phyloP scores from a whole-genome alignment of 2,797 vertebrate genomes.

The Amblyraja radiata region DNA sequence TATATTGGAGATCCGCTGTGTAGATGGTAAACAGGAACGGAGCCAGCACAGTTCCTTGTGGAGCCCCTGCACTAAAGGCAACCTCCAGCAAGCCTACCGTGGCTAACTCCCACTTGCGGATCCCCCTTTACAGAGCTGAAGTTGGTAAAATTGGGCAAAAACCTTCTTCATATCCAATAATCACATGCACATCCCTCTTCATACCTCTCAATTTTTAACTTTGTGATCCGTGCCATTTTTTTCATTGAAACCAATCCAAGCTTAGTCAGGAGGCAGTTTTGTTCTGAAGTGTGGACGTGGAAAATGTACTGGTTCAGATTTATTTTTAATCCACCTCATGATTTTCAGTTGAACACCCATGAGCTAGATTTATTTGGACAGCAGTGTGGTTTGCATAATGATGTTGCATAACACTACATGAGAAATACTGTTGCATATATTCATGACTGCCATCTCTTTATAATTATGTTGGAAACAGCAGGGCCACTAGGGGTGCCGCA shows the following conservation, averaged over 20 bases:
- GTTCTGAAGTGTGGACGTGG: background rate
- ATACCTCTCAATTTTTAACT: background rate
- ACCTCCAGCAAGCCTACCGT: background rate
- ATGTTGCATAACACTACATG: background rate
- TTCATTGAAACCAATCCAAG: background rate
- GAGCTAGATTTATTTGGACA: background rate
- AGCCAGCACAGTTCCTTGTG: no score
- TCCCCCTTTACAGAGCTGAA: background rate
- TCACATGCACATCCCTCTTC: background rate
- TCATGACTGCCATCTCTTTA: background rate
- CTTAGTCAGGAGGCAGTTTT: background rate
- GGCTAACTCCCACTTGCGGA: background rate
- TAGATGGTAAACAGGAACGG: no score
- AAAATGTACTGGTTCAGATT: background rate
- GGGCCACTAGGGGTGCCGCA: no score
- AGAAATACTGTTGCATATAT: background rate
- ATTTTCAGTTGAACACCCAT: background rate
- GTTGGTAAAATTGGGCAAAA: background rate
- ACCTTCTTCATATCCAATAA: background rate
- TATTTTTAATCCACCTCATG: background rate
- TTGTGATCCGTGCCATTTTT: background rate
- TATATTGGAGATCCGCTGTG: no score
- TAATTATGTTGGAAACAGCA: background rate
- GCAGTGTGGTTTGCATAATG: background rate
- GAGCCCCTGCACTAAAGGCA: background rate